Evolutionary conservation across 2,797 vertebrate species (phyloP).

Genomic region (Microctenopoma lineatum): DNA sequence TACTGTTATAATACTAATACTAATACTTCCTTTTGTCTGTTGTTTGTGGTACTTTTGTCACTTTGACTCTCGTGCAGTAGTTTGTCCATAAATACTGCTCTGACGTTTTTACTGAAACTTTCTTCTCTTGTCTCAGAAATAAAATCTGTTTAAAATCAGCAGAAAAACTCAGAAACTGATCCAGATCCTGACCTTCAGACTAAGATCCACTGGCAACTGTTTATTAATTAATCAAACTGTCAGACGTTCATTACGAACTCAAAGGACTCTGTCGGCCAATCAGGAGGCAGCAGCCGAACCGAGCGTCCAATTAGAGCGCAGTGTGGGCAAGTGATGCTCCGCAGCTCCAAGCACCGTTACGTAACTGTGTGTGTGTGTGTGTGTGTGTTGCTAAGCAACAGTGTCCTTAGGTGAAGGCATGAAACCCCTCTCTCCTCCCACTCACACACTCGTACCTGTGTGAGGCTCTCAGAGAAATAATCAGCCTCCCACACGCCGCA

Average conservation of each 20-base stretch:
- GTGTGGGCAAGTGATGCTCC: slow-evolving; percentile 66
- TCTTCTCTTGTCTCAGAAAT: too few species aligned
- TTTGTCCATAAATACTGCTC: too few species aligned
- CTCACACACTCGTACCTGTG: slow-evolving; percentile 46
- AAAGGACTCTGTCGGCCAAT: slow-evolving; percentile 39
- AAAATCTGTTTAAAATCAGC: too few species aligned
- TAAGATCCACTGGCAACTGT: too few species aligned
- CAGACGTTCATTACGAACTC: slow-evolving; percentile 42
- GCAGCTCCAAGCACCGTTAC: slow-evolving; percentile 66
- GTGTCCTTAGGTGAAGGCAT: slow-evolving; percentile 73
- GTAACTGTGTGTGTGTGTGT: slow-evolving; percentile 61
- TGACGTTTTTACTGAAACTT: too few species aligned
- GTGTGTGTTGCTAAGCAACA: too few species aligned
- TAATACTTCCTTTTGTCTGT: too few species aligned
- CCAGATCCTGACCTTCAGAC: background rate
- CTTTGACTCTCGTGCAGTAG: too few species aligned
- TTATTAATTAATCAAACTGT: too few species aligned
- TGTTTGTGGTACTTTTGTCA: too few species aligned
- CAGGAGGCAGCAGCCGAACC: slow-evolving; percentile 16
- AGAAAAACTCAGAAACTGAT: background rate
- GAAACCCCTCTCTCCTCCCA: slow-evolving; percentile 65
- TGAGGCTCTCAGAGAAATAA: slow-evolving; percentile 59
- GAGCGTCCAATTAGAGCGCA: slow-evolving; percentile 44
- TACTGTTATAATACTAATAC: too few species aligned
- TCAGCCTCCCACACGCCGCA: slow-evolving; percentile 62